phyloP scores from a whole-genome alignment of 2,113 vertebrate species.

The Cettia cetti region DNA sequence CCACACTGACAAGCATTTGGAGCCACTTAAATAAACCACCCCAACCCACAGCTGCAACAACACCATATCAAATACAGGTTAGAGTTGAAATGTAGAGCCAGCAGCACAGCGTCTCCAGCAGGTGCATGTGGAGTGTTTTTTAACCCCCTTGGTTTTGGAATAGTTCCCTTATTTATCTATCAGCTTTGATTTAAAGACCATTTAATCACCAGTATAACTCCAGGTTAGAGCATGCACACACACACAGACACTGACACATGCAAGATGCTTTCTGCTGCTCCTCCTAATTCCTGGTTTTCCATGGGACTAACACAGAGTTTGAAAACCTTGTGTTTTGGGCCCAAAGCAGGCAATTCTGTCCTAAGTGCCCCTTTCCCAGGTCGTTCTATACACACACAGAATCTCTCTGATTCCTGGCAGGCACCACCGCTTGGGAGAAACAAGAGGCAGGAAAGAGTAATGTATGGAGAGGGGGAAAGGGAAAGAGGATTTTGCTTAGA shows the following conservation, averaged over 20 bases:
- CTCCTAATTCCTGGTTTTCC: background rate
- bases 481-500: conserved; percentile 24
- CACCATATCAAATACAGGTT: conserved; percentile 95
- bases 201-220: background rate
- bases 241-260: background rate
- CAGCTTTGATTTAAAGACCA: conserved; percentile 42
- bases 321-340: background rate
- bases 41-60: conserved; percentile 96
- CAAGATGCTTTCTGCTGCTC: background rate
- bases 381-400: background rate
- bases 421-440: background rate
- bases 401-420: background rate
- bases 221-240: background rate
- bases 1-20: conserved; percentile 98
- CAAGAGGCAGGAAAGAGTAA: conserved; percentile 14
- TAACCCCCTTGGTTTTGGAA: conserved; percentile 51
- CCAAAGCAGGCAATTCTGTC: background rate
- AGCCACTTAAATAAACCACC: conserved; percentile 98
- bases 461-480: background rate
- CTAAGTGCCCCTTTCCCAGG: background rate
- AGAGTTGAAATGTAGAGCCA: conserved; percentile 84
- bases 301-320: background rate
- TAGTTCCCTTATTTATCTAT: conserved; percentile 30
- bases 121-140: conserved; percentile 82
- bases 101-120: conserved; percentile 87